These are phyloP conservation scores for Drosophila novamexicana DNA, from an alignment of 1,140 invertebrate species.

Conservation along the genomic window DNA sequence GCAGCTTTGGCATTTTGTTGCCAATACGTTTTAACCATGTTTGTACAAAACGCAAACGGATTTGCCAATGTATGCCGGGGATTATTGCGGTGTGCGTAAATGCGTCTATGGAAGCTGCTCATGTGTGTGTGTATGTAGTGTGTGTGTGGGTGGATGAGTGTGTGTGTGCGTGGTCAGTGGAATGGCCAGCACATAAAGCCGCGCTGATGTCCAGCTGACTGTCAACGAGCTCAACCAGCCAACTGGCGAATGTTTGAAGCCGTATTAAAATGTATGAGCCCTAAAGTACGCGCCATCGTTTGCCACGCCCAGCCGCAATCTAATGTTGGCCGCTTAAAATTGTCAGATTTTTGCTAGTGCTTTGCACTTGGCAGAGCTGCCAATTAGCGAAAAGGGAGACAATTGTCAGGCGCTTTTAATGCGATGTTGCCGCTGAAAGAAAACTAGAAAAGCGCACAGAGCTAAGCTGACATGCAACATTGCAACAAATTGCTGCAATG, in stretches of 20 bases:
- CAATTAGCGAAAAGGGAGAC: slow-evolving; percentile 58
- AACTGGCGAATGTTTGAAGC: slow-evolving; percentile 27
- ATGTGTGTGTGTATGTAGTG: slow-evolving; percentile 10
- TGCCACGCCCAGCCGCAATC: background rate
- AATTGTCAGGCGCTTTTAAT: slow-evolving; percentile 67
- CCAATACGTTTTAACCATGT: slow-evolving; percentile 81
- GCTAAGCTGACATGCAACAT: slow-evolving; percentile 80
- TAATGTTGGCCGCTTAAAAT: slow-evolving; percentile 23
- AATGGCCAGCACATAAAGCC: slow-evolving; percentile 61
- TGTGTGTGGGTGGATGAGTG: slow-evolving; percentile 17
- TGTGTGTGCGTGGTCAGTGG: slow-evolving; percentile 54
- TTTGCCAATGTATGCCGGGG: slow-evolving; percentile 80
- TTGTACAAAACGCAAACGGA: slow-evolving; percentile 83
- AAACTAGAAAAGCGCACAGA: slow-evolving; percentile 37
- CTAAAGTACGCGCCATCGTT: no score
- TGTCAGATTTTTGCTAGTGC: slow-evolving; percentile 4
- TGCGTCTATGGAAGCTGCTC: slow-evolving; percentile 48
- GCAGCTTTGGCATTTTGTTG: slow-evolving; percentile 68
- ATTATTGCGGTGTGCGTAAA: slow-evolving; percentile 82
- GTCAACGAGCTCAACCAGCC: slow-evolving; percentile 5
- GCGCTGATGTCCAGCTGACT: slow-evolving; percentile 56
- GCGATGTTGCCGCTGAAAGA: slow-evolving; percentile 60
- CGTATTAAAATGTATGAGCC: slow-evolving; percentile 46
- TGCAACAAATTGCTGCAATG: slow-evolving; percentile 70
- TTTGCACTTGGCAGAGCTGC: slow-evolving; percentile 44